A percentile compares a stretch with the other conserved stretches of the same genome.
These are phyloP conservation scores for Copidosoma floridanum DNA, from an alignment of 1,140 invertebrate genomes.

Conservation along the genomic window DNA sequence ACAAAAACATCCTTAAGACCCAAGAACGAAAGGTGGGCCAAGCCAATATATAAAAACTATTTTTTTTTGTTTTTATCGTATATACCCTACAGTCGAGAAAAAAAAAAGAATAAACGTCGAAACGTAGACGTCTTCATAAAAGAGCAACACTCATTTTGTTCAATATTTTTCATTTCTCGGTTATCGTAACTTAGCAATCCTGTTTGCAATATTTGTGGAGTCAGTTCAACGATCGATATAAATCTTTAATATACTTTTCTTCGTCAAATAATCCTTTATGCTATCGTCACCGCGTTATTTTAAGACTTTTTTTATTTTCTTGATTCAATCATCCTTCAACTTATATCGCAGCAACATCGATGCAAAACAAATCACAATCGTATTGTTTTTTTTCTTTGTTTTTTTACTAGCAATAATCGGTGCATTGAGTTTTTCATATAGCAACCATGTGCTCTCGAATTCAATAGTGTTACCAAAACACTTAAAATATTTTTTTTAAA, in stretches of 20 bases:
- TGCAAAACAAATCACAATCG: slow-evolving; percentile 50
- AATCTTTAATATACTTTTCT: slow-evolving; percentile 16
- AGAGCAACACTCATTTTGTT: slow-evolving; percentile 18
- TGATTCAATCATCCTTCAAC: slow-evolving; percentile 27
- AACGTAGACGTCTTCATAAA: slow-evolving; percentile 20
- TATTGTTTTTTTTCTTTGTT: slow-evolving; percentile 23
- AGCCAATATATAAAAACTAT: slow-evolving; percentile 24
- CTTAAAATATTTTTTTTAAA: slow-evolving; percentile 35
- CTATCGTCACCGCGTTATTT: no score
- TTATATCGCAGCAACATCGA: slow-evolving; percentile 37
- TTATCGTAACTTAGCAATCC: not conserved
- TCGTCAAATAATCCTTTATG: slow-evolving; percentile 29
- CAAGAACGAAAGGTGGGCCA: slow-evolving; percentile 5
- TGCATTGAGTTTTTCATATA: slow-evolving; percentile 27
- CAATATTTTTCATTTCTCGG: not conserved
- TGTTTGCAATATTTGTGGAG: slow-evolving; percentile 13
- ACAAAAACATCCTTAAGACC: slow-evolving; percentile 21
- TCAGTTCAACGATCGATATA: slow-evolving; percentile 31
- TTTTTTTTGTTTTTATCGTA: no score
- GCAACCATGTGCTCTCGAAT: slow-evolving; percentile 14
- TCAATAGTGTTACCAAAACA: slow-evolving; percentile 6
- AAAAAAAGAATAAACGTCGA: slow-evolving; percentile 9
- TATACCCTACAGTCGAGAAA: no score
- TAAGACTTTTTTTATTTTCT: slow-evolving; percentile 25
- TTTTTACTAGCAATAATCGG: slow-evolving; percentile 15